Evolutionary conservation across 2,888 invertebrate species (phyloP).

Genomic region (Oscheius sp.): DNA sequence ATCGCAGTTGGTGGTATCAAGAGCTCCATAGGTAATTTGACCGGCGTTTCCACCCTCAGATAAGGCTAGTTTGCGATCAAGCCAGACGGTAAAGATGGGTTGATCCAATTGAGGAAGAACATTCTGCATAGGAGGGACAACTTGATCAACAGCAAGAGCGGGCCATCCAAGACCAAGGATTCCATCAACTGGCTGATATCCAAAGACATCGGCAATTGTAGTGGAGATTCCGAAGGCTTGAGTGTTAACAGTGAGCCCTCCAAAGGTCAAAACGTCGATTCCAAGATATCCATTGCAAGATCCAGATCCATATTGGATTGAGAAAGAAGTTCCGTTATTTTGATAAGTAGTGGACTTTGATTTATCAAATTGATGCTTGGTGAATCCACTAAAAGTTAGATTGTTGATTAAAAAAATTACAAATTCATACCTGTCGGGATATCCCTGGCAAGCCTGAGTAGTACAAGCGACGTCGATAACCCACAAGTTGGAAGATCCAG

Average conservation of each 20-base stretch:
- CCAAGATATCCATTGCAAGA: slow-evolving; percentile 61
- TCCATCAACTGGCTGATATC: slow-evolving; percentile 64
- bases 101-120: slow-evolving; percentile 81
- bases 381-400: slow-evolving; percentile 21
- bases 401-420: not conserved
- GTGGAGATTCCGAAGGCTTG: slow-evolving; percentile 60
- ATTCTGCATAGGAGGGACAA: slow-evolving; percentile 89
- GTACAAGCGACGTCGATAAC: slow-evolving; percentile 61
- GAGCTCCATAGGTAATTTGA: slow-evolving; percentile 63
- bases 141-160: slow-evolving; percentile 85
- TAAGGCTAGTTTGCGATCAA: slow-evolving; percentile 74
- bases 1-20: slow-evolving; percentile 61
- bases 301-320: slow-evolving; percentile 64
- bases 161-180: slow-evolving; percentile 67
- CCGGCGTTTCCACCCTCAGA: slow-evolving; percentile 23
- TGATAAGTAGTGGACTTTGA: slow-evolving; percentile 55
- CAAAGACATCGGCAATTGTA: slow-evolving; percentile 58
- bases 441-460: slow-evolving; percentile 56
- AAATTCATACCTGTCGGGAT: slow-evolving; percentile 20
- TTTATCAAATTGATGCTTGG: slow-evolving; percentile 60
- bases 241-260: slow-evolving; percentile 50
- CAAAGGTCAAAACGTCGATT: slow-evolving; percentile 52
- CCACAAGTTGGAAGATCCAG: slow-evolving; percentile 64
- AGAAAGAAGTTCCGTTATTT: slow-evolving; percentile 50
- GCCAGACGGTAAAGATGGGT: slow-evolving; percentile 92